Evolutionary conservation across 2,888 invertebrate species (phyloP).

Genomic region (Melanotus villosus): DNA sequence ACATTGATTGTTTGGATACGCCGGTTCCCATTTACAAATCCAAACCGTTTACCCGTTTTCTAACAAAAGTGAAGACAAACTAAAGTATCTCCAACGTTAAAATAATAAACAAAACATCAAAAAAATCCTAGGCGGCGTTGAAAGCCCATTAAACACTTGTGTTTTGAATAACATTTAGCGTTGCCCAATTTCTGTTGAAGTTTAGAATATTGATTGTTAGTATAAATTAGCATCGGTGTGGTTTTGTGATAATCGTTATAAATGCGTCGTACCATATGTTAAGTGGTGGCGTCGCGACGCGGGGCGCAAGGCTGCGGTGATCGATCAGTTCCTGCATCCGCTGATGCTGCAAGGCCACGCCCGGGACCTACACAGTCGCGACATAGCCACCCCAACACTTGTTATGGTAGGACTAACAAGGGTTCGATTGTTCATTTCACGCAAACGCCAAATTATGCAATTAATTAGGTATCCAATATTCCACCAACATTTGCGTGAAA

Average conservation of each 20-base stretch:
- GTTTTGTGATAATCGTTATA: conserved; percentile 1
- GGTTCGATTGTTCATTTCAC: neutral
- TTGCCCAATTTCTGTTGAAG: too few relatives aligned
- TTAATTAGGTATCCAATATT: too few relatives aligned
- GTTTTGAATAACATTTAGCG: too few relatives aligned
- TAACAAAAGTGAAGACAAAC: too few relatives aligned
- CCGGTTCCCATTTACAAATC: neutral
- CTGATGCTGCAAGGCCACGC: conserved; percentile 52
- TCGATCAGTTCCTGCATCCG: conserved; percentile 50
- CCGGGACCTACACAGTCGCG: conserved; percentile 33
- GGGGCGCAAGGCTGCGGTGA: conserved; percentile 42
- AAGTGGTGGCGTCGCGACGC: conserved; percentile 40
- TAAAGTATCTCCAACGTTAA: too few relatives aligned
- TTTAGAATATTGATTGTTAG: conserved; percentile 3
- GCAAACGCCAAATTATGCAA: neutral
- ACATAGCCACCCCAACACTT: conserved; percentile 25
- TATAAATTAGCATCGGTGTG: too few relatives aligned
- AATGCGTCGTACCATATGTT: conserved; percentile 37
- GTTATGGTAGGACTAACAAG: conserved; percentile 25
- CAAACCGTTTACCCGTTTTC: too few relatives aligned
- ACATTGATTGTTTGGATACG: neutral
- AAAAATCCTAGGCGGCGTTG: too few relatives aligned
- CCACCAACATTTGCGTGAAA: too few relatives aligned
- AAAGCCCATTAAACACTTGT: too few relatives aligned
- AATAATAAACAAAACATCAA: too few relatives aligned